These are phyloP conservation scores for Scrobipalpa atriplicella DNA, from an alignment of 2,888 invertebrate species.

Conservation along the genomic window DNA sequence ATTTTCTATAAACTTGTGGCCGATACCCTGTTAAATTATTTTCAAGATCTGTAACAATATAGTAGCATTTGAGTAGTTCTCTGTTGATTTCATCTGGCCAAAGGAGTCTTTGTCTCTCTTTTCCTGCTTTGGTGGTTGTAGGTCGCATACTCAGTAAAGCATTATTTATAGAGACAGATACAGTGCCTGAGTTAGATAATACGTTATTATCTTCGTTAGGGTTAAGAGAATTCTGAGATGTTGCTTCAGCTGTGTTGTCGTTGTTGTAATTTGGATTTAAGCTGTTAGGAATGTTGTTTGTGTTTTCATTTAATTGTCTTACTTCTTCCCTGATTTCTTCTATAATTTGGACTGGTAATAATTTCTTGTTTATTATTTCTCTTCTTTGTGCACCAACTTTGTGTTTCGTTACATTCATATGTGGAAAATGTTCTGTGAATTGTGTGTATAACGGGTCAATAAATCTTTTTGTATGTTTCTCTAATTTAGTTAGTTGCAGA, in stretches of 20 bases:
- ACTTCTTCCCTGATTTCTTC: too few relatives aligned
- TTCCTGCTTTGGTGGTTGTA: conserved; percentile 32
- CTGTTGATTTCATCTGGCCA: conserved; percentile 31
- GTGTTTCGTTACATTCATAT: too few relatives aligned
- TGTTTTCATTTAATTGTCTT: too few relatives aligned
- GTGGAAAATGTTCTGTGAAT: neutral
- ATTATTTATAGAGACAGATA: neutral
- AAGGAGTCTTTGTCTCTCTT: conserved; percentile 33
- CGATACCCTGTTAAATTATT: conserved; percentile 27
- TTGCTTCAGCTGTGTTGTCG: too few relatives aligned
- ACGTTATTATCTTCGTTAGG: too few relatives aligned
- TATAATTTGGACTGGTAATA: neutral
- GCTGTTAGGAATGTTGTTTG: too few relatives aligned
- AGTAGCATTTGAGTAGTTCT: conserved; percentile 32
- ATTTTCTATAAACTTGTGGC: conserved; percentile 21
- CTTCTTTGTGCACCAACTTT: neutral
- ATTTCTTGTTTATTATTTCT: neutral
- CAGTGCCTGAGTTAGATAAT: neutral
- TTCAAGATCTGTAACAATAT: conserved; percentile 26
- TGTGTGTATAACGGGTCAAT: neutral
- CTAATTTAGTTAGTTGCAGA: conserved; percentile 8
- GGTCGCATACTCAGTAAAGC: neutral
- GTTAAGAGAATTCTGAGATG: too few relatives aligned
- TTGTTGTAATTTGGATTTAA: too few relatives aligned
- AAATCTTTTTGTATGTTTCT: neutral